Evolutionary conservation across 2,888 invertebrate species (phyloP), one percentile per base, ranked within the genome.

Genomic region (Ellobium chinense): DNA sequence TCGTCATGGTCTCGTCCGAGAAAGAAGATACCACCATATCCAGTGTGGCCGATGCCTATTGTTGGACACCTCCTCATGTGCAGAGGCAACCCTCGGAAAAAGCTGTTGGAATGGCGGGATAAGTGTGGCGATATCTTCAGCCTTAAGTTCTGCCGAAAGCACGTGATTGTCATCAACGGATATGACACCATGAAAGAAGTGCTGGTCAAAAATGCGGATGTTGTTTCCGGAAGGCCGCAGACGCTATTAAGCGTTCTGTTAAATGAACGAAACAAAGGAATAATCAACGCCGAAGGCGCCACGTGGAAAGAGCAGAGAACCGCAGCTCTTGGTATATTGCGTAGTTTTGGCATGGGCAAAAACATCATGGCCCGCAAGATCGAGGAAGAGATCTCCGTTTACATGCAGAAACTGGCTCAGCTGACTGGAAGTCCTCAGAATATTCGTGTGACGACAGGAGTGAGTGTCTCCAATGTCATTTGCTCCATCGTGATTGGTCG

Each of bases 121-220:
- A 31, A 60, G 37, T 69, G 27, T 24, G 82, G 82, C 1, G 82
- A 82, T 34, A 60, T 82, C n/a, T 82, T 72, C 60, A 82, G 82
- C 36, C 69, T 82, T 21, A 69, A 80, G 46, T 24, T 80, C 29
- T 62, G 68, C 9, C 34, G 58, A 5, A 27, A 34, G 2, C 78
- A 75, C 34, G n/a, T 46, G 1, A 62, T 84, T 24, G 79, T 84
- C 21, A 46, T 84, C 39, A 81, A 78, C 56, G 80, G 82, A 2
- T 82, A 68, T 27, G 46, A 73, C 12, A 34, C 27, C 62, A 54
- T 84, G 29, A 81, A 78, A 27, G 84, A 84, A 18, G 54, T 80
- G 21, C 63, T 82, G 27, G 82, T 84, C 4, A 70, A 68, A 31
- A 29, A 81, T 27, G 84, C 78, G 5, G 84, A 79, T 18, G 60